Evolutionary conservation across 2,797 vertebrate species (phyloP).

Genomic region (Chelonia mydas): DNA sequence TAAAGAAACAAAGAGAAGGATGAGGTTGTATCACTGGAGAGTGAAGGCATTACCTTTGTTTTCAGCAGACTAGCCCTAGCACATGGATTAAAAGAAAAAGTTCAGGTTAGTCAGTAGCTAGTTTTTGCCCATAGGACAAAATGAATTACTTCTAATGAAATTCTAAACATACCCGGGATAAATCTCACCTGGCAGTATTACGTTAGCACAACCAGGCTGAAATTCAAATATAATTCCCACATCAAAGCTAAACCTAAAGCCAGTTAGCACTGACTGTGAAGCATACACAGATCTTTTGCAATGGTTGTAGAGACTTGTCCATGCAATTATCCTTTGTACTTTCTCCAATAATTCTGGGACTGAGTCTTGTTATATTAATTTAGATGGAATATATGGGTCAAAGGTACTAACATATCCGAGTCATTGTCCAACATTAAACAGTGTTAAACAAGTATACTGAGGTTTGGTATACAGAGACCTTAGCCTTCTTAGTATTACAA

Average conservation of each 20-base stretch:
- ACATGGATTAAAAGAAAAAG: not conserved
- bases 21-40: not conserved
- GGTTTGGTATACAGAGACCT: not conserved
- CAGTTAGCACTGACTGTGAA: not conserved
- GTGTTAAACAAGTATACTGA: not conserved
- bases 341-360: not conserved
- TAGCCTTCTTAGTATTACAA: not conserved
- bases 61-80: not conserved
- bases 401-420: not conserved
- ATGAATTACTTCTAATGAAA: not conserved
- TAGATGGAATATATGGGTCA: not conserved
- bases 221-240: not conserved
- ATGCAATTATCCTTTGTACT: fast-evolving
- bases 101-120: not conserved
- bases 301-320: constrained; percentile 20
- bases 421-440: not conserved
- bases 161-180: not conserved
- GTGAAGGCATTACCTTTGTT: not conserved
- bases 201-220: not conserved
- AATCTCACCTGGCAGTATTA: not conserved
- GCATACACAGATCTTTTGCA: not conserved
- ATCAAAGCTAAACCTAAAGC: not conserved
- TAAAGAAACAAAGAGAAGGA: not conserved
- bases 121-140: not conserved
- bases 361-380: not conserved